Conservation (phyloP, 2,113 vertebrate genomes). For the Labeo catla region DNA sequence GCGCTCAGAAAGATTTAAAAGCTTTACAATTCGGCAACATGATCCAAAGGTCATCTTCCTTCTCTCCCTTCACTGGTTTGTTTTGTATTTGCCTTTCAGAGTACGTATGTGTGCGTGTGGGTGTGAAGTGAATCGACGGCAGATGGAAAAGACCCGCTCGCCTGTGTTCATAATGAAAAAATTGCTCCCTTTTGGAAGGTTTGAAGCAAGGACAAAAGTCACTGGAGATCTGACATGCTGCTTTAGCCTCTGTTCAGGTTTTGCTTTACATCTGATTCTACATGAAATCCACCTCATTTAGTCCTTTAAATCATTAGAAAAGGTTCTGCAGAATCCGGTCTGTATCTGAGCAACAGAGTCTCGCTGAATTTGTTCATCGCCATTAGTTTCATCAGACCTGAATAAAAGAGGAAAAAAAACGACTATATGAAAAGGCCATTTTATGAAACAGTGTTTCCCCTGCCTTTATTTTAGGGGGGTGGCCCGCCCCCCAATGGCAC, state of each 20-base stretch:
- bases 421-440: not conserved
- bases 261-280: slow-evolving; percentile 8
- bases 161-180: not conserved
- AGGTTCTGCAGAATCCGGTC: not conserved
- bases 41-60: slow-evolving; percentile 30
- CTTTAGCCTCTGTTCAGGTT: not conserved
- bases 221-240: not conserved
- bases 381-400: not conserved
- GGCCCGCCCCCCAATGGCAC: no score
- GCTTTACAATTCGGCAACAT: slow-evolving; percentile 22
- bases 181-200: slow-evolving; percentile 30
- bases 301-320: slow-evolving; percentile 6
- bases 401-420: not conserved
- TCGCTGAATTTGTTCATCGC: not conserved
- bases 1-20: slow-evolving; percentile 17
- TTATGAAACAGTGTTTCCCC: not conserved
- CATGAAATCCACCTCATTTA: slow-evolving; percentile 12
- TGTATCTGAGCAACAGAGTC: not conserved
- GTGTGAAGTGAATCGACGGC: not conserved
- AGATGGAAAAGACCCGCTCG: not conserved
- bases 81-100: slow-evolving; percentile 10
- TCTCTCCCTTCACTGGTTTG: slow-evolving; percentile 27
- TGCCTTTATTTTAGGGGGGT: no score
- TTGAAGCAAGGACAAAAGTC: slow-evolving; percentile 18
- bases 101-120: not conserved